Base-by-base conservation (phyloP, 1,140 invertebrate genomes). In the Listronotus oregonensis region DNA sequence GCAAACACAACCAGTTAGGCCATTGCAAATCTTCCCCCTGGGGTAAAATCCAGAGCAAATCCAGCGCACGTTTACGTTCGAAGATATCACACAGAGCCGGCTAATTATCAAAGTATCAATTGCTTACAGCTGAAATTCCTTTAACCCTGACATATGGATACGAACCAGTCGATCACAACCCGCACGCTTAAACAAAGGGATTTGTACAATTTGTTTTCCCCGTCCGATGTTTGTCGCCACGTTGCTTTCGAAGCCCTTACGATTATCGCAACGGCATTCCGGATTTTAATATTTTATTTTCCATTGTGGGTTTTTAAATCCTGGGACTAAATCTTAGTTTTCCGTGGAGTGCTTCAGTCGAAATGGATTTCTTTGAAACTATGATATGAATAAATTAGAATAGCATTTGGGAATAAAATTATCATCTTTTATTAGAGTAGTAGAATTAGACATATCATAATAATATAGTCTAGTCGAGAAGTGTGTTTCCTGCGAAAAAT, bases 101-200 rank as follows among this genome's bases (percentile, higher is more conserved):
- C 58, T 61, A 61, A 61, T 61, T 61, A 61, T 61, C 58, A 52
- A 51, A 61, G 58, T 61, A 61, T 61, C 58, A 61, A 61, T 61
- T 61, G 58, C 47, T 61, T 61, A 31, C 43, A 61, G 58, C 47
- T 46, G 43, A 50, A 61, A 61, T 31, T 10, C 47, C 17, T 50
- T 50, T 27, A 14, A 31, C 47, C 21, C 47, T 18, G 58, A 61
- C 47, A 43, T 61, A 61, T 61, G 47, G 49, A 47, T 27, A 14
- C 17, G 44, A 61, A 49, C 57, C 34, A 59, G 57, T 47, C 57
- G 57, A 59, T 59, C 44, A 42, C 32, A 31, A 27, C 43, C 37
- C 40, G 17, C 43, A 58, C 55, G 55, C 55, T 58, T 46, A 58
- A 58, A 44, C 55, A 58, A 46, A 14, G 43, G 43, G 43, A 46